phyloP scores from a whole-genome alignment of 2,888 invertebrate genomes.

The Apodemia zela region DNA sequence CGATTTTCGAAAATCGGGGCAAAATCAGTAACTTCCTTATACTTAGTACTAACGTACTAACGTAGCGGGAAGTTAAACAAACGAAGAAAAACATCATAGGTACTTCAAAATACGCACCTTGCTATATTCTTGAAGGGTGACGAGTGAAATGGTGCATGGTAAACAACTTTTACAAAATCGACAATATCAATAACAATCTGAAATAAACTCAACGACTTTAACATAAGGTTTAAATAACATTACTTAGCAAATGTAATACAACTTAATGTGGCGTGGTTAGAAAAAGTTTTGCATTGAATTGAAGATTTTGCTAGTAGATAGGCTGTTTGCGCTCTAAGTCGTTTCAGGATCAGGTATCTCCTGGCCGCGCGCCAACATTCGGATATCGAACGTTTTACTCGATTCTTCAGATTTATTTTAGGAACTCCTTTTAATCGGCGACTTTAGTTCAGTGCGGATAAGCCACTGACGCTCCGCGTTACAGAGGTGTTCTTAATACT shows the following conservation, averaged over 20 bases:
- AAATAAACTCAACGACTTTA: slow-evolving; percentile 30
- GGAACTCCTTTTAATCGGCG: slow-evolving; percentile 1
- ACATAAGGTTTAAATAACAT: slow-evolving; percentile 29
- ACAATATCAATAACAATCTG: slow-evolving; percentile 21
- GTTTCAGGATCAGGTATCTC: slow-evolving; percentile 15
- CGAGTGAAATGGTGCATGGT: slow-evolving; percentile 54
- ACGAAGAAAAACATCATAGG: too few relatives aligned
- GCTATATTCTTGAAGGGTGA: slow-evolving; percentile 50
- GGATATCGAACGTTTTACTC: not conserved
- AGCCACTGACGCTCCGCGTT: not conserved
- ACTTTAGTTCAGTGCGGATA: slow-evolving; percentile 2
- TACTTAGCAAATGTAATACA: slow-evolving; percentile 29
- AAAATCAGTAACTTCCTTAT: too few relatives aligned
- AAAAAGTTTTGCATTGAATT: slow-evolving; percentile 44
- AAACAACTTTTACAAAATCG: slow-evolving; percentile 52
- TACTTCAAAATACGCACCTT: slow-evolving; percentile 30
- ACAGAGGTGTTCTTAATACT: not conserved
- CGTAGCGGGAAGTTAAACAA: too few relatives aligned
- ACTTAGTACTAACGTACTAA: too few relatives aligned
- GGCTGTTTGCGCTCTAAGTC: slow-evolving; percentile 39
- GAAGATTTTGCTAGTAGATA: slow-evolving; percentile 45
- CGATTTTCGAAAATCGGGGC: too few relatives aligned
- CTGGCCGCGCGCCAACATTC: not conserved
- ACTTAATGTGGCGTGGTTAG: slow-evolving; percentile 43
- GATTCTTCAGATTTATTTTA: not conserved